Evolutionary conservation across 1,140 invertebrate species (phyloP).

Genomic region (Drosophila carrolli): DNA sequence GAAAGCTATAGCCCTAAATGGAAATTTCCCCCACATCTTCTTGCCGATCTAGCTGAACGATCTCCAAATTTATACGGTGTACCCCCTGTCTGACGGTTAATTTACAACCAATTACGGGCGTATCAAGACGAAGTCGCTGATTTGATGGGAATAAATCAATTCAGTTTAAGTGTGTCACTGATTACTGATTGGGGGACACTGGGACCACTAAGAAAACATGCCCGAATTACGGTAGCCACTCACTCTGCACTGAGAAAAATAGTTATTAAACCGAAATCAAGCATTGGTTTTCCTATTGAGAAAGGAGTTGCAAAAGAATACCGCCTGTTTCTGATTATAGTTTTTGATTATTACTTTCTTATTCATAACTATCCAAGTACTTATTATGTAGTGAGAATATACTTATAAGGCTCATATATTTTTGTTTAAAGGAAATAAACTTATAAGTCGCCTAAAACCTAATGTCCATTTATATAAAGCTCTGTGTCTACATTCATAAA

Average conservation of each 20-base stretch:
- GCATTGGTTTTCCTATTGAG: no score
- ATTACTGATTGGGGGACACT: constrained; percentile 61
- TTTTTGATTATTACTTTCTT: neutral
- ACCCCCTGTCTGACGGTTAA: constrained; percentile 34
- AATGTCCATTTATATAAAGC: no score
- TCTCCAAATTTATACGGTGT: constrained; percentile 22
- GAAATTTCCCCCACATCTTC: neutral
- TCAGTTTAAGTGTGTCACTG: constrained; percentile 80
- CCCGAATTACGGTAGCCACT: constrained; percentile 7
- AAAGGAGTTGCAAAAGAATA: no score
- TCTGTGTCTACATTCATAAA: no score
- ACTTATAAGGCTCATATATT: no score
- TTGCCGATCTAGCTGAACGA: constrained; percentile 12
- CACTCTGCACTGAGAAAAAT: constrained; percentile 9
- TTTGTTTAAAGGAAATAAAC: no score
- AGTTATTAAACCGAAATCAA: neutral
- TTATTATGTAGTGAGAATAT: no score
- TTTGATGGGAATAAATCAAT: constrained; percentile 83
- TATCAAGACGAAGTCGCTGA: constrained; percentile 67
- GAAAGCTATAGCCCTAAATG: neutral
- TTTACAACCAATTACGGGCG: constrained; percentile 83
- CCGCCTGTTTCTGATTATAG: neutral
- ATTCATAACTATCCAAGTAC: no score
- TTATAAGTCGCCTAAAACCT: no score
- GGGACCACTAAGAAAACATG: constrained; percentile 24